Percentiles rank a stretch among this genome's conserved stretches.
These are phyloP conservation scores for Drosophila lacicola DNA, from an alignment of 2,888 invertebrate species.

Conservation along the genomic window DNA sequence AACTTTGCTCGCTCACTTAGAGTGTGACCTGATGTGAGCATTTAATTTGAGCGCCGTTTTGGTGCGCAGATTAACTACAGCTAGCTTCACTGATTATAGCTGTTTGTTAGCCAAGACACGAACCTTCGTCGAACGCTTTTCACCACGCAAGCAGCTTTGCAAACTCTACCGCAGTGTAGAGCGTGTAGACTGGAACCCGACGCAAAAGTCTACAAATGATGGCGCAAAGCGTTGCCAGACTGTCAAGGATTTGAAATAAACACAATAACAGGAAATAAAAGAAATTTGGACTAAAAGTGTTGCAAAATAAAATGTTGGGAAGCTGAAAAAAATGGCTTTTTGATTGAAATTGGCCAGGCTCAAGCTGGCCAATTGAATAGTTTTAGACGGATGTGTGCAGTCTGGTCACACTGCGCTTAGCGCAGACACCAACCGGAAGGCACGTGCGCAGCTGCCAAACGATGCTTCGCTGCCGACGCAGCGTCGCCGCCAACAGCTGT, in stretches of 20 bases:
- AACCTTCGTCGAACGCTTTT: neutral
- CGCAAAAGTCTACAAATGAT: neutral
- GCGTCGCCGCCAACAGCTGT: constrained; percentile 39
- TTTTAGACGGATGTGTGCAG: neutral
- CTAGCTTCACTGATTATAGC: neutral
- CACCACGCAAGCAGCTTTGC: constrained; percentile 13
- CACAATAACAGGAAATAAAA: neutral
- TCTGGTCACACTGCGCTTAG: constrained; percentile 25
- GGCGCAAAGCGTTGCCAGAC: constrained; percentile 26
- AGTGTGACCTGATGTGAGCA: neutral
- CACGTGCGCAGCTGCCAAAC: constrained; percentile 39
- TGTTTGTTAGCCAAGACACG: constrained; percentile 1
- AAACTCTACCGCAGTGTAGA: constrained; percentile 1
- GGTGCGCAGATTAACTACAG: neutral
- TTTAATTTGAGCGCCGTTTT: neutral
- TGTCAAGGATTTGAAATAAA: neutral
- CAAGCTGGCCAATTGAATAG: too few relatives aligned
- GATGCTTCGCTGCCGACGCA: constrained; percentile 20
- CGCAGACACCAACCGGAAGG: constrained; percentile 27
- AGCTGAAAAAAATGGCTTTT: too few relatives aligned
- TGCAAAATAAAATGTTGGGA: neutral
- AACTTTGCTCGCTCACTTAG: neutral
- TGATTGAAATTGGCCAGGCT: too few relatives aligned
- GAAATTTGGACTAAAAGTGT: neutral
- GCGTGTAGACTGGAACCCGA: constrained; percentile 41